These are phyloP conservation scores for Gambusia holbrooki DNA, from an alignment of 2,113 vertebrate species.

Conservation along the genomic window DNA sequence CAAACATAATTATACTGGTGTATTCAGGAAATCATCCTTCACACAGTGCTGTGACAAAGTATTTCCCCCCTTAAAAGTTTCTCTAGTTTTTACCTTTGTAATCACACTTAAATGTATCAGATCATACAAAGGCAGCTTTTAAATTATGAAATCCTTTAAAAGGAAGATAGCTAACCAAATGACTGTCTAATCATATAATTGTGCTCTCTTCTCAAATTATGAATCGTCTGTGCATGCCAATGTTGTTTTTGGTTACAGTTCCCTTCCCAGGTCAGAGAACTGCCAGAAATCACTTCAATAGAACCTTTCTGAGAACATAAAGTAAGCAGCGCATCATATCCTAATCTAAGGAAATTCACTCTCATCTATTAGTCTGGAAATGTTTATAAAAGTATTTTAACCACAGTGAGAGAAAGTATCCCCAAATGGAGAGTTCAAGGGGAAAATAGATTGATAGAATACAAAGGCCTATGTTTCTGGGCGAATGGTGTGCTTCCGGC, in stretches of 20 bases:
- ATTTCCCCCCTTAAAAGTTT: neutral
- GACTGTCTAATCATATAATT: too few relatives aligned
- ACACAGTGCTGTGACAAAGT: neutral
- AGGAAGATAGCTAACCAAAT: too few relatives aligned
- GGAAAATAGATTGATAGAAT: neutral
- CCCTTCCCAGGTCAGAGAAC: neutral
- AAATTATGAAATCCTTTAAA: neutral
- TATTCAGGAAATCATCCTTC: constrained; percentile 4
- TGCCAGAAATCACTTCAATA: neutral
- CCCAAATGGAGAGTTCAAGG: neutral
- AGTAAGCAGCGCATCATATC: neutral
- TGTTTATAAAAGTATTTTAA: neutral
- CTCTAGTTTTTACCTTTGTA: neutral
- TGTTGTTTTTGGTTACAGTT: neutral
- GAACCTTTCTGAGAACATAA: neutral
- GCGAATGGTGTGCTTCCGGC: neutral
- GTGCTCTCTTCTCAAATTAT: neutral
- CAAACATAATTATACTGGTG: neutral
- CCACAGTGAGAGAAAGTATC: neutral
- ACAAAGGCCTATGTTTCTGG: neutral
- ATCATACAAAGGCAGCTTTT: neutral
- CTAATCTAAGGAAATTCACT: neutral
- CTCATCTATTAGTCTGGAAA: neutral
- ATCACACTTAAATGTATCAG: neutral
- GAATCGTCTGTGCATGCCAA: neutral